A percentile compares a stretch with the other conserved stretches of the same genome.
Evolutionary conservation across 1,140 invertebrate genomes (phyloP).

Genomic region (Pantala flavescens): DNA sequence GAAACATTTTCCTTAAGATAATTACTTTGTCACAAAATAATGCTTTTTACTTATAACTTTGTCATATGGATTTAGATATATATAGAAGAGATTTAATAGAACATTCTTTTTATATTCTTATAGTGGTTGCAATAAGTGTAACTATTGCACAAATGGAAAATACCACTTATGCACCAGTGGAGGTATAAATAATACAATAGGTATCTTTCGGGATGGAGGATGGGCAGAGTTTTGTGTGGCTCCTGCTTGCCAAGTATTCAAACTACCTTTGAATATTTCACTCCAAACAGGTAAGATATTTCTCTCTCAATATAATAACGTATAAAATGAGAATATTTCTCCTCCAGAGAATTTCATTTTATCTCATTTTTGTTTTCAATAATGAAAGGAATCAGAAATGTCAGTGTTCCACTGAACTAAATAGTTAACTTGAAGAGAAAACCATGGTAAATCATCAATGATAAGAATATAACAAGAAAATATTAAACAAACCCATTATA

Average conservation of each 20-base stretch:
- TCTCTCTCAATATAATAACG: neutral
- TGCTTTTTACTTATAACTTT: too few species aligned
- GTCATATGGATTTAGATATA: too few species aligned
- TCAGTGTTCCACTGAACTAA: too few species aligned
- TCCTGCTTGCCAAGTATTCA: slow-evolving; percentile 46
- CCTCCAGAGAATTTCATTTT: too few species aligned
- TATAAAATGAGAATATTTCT: neutral
- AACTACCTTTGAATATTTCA: slow-evolving; percentile 39
- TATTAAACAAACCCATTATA: too few species aligned
- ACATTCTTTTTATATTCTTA: slow-evolving; percentile 16
- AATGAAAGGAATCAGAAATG: too few species aligned
- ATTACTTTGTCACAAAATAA: too few species aligned
- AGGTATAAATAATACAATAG: slow-evolving; percentile 50
- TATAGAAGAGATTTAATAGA: neutral
- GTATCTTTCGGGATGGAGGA: slow-evolving; percentile 52
- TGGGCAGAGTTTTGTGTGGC: slow-evolving; percentile 52
- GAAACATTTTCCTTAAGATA: too few species aligned
- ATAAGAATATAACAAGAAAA: too few species aligned
- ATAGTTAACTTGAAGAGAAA: too few species aligned
- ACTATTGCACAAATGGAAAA: slow-evolving; percentile 41
- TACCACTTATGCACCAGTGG: slow-evolving; percentile 49
- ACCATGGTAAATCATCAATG: too few species aligned
- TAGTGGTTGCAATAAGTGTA: slow-evolving; percentile 48
- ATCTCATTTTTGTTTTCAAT: too few species aligned
- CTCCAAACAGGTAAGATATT: slow-evolving; percentile 40